Evolutionary conservation across 2,797 vertebrate species (phyloP).

Genomic region (Pyrocephalus nanus): DNA sequence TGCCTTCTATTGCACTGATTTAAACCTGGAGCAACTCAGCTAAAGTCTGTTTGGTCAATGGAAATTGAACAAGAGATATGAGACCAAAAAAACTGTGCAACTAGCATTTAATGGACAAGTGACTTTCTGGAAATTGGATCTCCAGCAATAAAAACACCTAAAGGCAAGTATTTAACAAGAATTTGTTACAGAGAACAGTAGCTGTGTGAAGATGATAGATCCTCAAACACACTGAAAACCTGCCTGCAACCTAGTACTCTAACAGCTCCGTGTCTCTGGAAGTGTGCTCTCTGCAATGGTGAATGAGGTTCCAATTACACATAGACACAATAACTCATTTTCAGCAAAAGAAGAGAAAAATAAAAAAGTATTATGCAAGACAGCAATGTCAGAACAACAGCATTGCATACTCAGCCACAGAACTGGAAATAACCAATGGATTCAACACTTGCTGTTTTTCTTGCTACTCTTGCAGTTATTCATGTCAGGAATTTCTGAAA

Average conservation of each 20-base stretch:
- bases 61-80: neutral
- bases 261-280: neutral
- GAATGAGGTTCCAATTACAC: neutral
- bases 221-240: neutral
- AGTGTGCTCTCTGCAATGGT: neutral
- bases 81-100: neutral
- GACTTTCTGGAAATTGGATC: neutral
- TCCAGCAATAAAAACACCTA: neutral
- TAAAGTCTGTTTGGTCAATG: neutral
- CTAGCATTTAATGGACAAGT: neutral
- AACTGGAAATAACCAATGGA: neutral
- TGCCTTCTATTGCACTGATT: neutral
- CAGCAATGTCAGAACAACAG: neutral
- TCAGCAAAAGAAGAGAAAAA: neutral
- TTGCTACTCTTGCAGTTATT: neutral
- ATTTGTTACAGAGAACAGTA: neutral
- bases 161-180: neutral
- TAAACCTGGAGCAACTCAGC: neutral
- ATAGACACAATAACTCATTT: neutral
- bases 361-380: neutral
- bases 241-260: neutral
- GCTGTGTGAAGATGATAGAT: neutral
- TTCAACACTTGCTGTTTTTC: neutral
- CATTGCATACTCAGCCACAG: neutral
- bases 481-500: neutral